Percentiles rank a stretch among this genome's conserved stretches.
phyloP scores from a whole-genome alignment of 2,113 vertebrate species.

The Ciconia boyciana region DNA sequence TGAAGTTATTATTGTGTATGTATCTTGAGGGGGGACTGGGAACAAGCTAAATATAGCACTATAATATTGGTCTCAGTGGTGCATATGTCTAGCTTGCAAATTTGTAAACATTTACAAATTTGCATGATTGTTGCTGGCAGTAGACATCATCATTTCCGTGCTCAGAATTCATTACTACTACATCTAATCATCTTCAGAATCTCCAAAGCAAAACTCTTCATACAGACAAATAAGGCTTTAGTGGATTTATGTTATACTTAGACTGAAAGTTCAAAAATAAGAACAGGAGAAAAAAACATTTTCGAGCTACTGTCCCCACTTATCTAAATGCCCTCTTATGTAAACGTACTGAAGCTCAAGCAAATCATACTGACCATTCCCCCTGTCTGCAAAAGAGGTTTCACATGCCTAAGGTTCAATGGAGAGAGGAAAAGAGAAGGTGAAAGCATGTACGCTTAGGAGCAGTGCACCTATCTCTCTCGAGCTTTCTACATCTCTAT shows the following conservation, averaged over 20 bases:
- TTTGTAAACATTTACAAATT: constrained; percentile 69
- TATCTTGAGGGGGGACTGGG: background rate
- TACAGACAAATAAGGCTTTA: background rate
- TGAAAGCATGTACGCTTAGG: background rate
- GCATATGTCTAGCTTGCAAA: constrained; percentile 54
- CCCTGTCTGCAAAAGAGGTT: background rate
- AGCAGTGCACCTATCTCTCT: background rate
- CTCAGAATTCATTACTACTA: constrained; percentile 37
- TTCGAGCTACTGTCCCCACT: background rate
- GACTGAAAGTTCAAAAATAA: background rate
- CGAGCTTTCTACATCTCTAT: background rate
- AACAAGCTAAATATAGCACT: constrained; percentile 22
- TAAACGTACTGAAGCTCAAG: background rate
- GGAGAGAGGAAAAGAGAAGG: background rate
- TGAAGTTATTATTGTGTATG: background rate
- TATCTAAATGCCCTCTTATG: background rate
- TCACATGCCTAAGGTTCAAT: background rate
- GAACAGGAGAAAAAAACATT: background rate
- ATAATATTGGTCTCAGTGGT: constrained; percentile 39
- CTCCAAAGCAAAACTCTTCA: constrained; percentile 5
- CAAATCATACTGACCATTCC: background rate
- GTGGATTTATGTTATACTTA: background rate
- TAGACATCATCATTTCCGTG: constrained; percentile 26
- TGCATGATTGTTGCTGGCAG: constrained; percentile 60
- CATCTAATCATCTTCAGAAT: constrained; percentile 15